Evolutionary conservation across 2,113 vertebrate genomes (phyloP), one percentile per base, ranked within the genome.

Genomic region (Scartelaos histophorus): DNA sequence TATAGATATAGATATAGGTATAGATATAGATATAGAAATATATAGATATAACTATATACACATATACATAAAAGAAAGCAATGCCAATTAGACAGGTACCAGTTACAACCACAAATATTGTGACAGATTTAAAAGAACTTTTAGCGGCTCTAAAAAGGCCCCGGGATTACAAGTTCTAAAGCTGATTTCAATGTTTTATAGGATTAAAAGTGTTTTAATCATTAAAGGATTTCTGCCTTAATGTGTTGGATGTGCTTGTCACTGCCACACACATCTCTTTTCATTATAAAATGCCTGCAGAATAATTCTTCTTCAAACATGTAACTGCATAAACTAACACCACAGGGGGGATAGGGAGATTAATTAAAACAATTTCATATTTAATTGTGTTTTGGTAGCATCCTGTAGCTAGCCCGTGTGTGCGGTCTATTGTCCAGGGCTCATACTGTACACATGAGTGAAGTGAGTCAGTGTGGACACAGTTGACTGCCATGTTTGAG

Each of bases 191-290:
- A 16, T 29, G 25, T 70, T 77, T 82, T 57, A 69, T 7, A 45
- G 74, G 69, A 87, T 85, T 85, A 83, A 66, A 79, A 49, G 13
- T 60, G 69, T 82, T 76, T 53, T 74, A 51, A 79, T 86, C 56
- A 84, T 82, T 81, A 82, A 84, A 64, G 69, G 80, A 85, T 89
- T 80, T 76, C 34, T 84, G 47, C 60, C 56, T 82, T 47, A 76
- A 74, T 76, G 70, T 60, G 58, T 46, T 80, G 70, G 70, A 71
- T 67, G 67, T 58, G 47, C 71, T 64, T 79, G 68, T 81, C 81
- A 78, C 62, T 7, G 46, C 81, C 78, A 80, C 49, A 69, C 66
- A 69, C 25, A 77, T 77, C 57, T 76, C 67, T 34, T 35, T 35
- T 16, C 51, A 47, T 78, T 69, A 70, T 71, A 19, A 78, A 86